Evolutionary conservation across 2,888 invertebrate species (phyloP).

Genomic region (Pyrrhosoma nymphula): DNA sequence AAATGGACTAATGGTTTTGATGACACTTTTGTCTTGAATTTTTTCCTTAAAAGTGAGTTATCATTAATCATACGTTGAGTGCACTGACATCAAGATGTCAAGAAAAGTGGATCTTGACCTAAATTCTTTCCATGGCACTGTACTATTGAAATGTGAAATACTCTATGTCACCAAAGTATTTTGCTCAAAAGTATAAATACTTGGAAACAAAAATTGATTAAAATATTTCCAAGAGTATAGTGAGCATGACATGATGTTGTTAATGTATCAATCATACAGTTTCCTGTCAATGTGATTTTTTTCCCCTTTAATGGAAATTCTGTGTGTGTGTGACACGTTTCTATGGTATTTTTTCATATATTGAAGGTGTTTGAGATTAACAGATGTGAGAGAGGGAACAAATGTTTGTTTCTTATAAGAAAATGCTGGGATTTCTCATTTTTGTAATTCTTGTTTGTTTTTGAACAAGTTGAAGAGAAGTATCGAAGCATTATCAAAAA

Average conservation of each 20-base stretch:
- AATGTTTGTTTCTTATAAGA: constrained; percentile 61
- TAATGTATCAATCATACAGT: constrained; percentile 51
- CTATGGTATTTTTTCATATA: constrained; percentile 57
- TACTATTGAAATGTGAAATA: constrained; percentile 56
- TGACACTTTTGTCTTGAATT: constrained; percentile 40
- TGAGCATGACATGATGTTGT: constrained; percentile 42
- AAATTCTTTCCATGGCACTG: constrained; percentile 49
- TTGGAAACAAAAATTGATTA: constrained; percentile 67
- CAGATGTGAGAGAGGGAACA: constrained; percentile 57
- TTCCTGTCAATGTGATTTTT: constrained; percentile 61
- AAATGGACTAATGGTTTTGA: constrained; percentile 33
- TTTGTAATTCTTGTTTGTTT: constrained; percentile 67
- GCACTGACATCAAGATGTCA: neutral
- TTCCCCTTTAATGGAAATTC: constrained; percentile 45
- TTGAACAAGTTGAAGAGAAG: constrained; percentile 58
- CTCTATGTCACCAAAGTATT: constrained; percentile 68
- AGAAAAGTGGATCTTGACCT: constrained; percentile 25
- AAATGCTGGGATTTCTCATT: constrained; percentile 64
- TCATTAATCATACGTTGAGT: constrained; percentile 41
- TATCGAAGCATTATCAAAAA: constrained; percentile 64
- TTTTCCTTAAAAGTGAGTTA: constrained; percentile 38
- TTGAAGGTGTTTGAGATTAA: constrained; percentile 54
- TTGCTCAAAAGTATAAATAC: constrained; percentile 72
- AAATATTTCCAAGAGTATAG: constrained; percentile 52
- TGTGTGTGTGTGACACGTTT: constrained; percentile 57